Percentiles rank a stretch among this genome's conserved stretches.
Evolutionary conservation across 2,113 vertebrate species (phyloP).

Genomic region (Sceloporus tristichus): DNA sequence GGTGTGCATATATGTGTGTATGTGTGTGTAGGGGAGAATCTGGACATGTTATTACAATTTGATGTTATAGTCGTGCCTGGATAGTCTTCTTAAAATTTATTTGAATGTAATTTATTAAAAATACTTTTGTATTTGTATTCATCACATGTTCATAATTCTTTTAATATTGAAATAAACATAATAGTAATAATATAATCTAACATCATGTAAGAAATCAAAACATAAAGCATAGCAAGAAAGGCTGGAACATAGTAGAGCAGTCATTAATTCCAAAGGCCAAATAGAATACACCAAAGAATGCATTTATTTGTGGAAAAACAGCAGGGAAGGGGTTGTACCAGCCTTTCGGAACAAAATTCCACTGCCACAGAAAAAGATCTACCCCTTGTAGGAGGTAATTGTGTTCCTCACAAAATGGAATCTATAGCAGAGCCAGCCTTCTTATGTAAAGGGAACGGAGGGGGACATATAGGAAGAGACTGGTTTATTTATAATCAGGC

Average conservation of each 20-base stretch:
- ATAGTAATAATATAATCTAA: not conserved
- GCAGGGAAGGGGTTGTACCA: not conserved
- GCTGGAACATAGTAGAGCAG: not conserved
- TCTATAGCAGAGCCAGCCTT: not conserved
- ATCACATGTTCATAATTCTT: not conserved
- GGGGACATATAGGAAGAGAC: not conserved
- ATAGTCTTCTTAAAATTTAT: not conserved
- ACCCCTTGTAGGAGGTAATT: not conserved
- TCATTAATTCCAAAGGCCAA: not conserved
- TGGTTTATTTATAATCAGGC: too few relatives aligned
- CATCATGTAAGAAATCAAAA: not conserved
- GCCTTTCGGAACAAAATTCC: not conserved
- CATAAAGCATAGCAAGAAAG: not conserved
- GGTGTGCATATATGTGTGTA: too few relatives aligned
- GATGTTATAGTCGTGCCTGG: not conserved
- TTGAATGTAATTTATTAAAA: not conserved
- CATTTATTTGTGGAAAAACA: not conserved
- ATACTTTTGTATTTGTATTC: too few relatives aligned
- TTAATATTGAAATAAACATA: not conserved
- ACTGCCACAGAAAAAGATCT: not conserved
- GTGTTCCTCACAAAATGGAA: not conserved
- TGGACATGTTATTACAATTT: not conserved
- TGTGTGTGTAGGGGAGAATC: not conserved
- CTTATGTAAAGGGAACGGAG: not conserved
- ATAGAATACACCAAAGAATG: not conserved